A percentile compares a stretch with the other conserved stretches of the same genome.
These are phyloP conservation scores for Taenioides sp. DNA, from an alignment of 2,797 vertebrate species.

Conservation along the genomic window DNA sequence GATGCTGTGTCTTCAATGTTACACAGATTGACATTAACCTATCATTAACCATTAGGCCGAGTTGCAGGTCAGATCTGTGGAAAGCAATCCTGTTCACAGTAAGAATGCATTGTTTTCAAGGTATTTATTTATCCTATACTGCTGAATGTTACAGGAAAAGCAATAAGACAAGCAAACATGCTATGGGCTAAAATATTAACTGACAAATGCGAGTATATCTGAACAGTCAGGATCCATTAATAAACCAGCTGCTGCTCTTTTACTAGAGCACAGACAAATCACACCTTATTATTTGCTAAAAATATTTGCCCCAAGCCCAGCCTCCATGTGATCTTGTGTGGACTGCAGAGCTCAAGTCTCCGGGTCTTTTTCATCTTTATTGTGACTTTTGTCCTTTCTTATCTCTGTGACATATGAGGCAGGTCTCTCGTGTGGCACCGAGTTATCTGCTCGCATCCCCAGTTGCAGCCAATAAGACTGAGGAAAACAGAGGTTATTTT, in stretches of 20 bases:
- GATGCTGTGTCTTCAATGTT: too few relatives aligned
- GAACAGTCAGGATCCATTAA: constrained; percentile 21
- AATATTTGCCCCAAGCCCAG: constrained; percentile 28
- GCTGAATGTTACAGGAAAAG: too few relatives aligned
- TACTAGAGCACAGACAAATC: constrained; percentile 31
- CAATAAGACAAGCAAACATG: too few relatives aligned
- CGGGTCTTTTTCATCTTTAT: constrained; percentile 35
- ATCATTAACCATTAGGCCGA: too few relatives aligned
- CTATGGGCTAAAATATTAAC: neutral
- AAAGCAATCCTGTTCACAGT: too few relatives aligned
- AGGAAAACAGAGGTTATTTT: constrained; percentile 32
- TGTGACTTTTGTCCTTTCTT: constrained; percentile 49
- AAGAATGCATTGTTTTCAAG: too few relatives aligned
- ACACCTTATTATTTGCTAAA: constrained; percentile 32
- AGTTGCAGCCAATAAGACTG: constrained; percentile 24
- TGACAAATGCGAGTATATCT: constrained; percentile 19
- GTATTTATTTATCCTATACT: too few relatives aligned
- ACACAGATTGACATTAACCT: too few relatives aligned
- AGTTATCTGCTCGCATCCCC: constrained; percentile 25
- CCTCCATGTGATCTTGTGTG: constrained; percentile 19
- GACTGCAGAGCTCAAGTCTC: constrained; percentile 14
- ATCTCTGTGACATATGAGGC: constrained; percentile 57
- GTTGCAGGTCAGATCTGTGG: too few relatives aligned
- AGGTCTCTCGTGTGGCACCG: constrained; percentile 38
- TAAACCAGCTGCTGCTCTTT: constrained; percentile 19